Percentiles rank a stretch among this genome's conserved stretches.
phyloP scores from a whole-genome alignment of 2,888 invertebrate species.

The Drosophila neoperkinsi region DNA sequence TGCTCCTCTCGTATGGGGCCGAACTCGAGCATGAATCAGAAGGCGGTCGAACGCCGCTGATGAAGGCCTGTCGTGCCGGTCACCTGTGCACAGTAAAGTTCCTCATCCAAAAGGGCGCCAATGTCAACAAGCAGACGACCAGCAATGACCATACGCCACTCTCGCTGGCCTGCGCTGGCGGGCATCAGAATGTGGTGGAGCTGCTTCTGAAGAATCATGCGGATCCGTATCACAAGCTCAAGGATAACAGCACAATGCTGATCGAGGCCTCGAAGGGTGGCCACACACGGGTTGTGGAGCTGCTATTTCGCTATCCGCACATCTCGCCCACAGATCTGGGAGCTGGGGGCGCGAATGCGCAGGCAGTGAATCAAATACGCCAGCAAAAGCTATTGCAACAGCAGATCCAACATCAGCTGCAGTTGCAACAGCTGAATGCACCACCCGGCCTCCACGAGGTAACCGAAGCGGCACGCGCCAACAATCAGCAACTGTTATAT shows the following conservation, averaged over 20 bases:
- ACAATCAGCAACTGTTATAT: slow-evolving; percentile 86
- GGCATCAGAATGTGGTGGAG: slow-evolving; percentile 97
- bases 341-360: slow-evolving; percentile 78
- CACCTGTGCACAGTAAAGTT: slow-evolving; percentile 98
- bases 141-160: slow-evolving; percentile 99
- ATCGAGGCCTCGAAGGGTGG: slow-evolving; percentile 99
- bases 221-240: slow-evolving; percentile 97
- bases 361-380: slow-evolving; percentile 82
- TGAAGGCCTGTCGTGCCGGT: slow-evolving; percentile 99
- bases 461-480: slow-evolving; percentile 87
- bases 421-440: slow-evolving; percentile 84
- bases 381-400: slow-evolving; percentile 85
- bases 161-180: slow-evolving; percentile 98
- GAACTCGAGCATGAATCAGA: slow-evolving; percentile 98
- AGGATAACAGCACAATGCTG: slow-evolving; percentile 99
- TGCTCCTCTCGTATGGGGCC: slow-evolving; percentile 95
- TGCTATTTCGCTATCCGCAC: slow-evolving; percentile 97
- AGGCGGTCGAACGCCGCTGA: slow-evolving; percentile 98
- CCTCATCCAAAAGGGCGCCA: slow-evolving; percentile 94
- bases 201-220: slow-evolving; percentile 95
- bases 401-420: slow-evolving; percentile 85
- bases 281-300: slow-evolving; percentile 97
- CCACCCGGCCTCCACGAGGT: slow-evolving; percentile 87
- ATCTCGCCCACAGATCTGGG: slow-evolving; percentile 87
- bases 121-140: slow-evolving; percentile 95